Base-by-base conservation (phyloP, 2,797 vertebrate species). In the Arrhamphus sclerolepis region DNA sequence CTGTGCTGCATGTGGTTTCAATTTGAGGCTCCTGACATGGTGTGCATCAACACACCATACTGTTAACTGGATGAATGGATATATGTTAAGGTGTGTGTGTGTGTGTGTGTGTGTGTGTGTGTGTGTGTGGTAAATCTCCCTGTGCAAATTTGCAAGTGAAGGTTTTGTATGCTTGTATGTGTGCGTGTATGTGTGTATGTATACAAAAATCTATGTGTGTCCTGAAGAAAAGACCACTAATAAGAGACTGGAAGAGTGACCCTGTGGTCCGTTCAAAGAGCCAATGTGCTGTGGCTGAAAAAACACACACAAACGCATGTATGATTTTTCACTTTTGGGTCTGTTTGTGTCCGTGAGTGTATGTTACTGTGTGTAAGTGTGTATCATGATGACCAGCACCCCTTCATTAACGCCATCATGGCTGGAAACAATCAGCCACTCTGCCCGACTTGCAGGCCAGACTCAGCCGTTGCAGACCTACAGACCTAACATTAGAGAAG, bases 321-420 rank as follows among this genome's bases (percentile, higher is more conserved):
- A 81, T 59, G 65, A 77, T 69, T 78, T 78, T 83, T 76, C 77
- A 50, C 58, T 80, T 66, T 46, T 55, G 61, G 72, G 66, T 75
- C 77, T 66, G 67, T 63, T 50, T 72, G 56, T 51, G 50, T 60
- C 38, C 29, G 41, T 46, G 56, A 65, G 62, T 66, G 56, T 62
- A 72, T 62, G 56, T 58, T 51, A 66, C 39, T 66, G 67, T 79
- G 81, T 80, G 63, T 67, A 21, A 44, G 66, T 72, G 74, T 82
- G 83, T 72, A 78, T 87, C 78, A 68, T 58, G 75, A 92, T 91
- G 91, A 94, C 92, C 92, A 87, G 66, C 61, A 91, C 90, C 92
- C 89, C 91, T 87, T 92, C 84, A 93, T 92, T 91, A 91, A 86
- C 86, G 89, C 89, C 85, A 90, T 75, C 86, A 82, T 80, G 81